These are phyloP conservation scores for Neria commutata DNA, from an alignment of 2,888 invertebrate species.

Conservation along the genomic window DNA sequence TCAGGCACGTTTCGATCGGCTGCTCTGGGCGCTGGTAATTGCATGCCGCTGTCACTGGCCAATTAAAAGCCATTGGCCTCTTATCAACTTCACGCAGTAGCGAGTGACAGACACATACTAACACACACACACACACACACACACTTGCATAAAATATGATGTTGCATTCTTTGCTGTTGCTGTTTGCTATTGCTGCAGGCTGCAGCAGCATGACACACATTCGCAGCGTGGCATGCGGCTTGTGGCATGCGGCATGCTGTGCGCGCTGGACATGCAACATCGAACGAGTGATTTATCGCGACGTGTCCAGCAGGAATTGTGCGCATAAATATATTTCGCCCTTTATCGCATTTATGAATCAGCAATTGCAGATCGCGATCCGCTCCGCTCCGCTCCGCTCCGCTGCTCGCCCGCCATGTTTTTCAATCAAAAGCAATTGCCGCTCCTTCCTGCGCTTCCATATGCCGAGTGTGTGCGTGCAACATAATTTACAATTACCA, in stretches of 20 bases:
- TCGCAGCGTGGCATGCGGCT: no score
- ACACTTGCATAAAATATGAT: no score
- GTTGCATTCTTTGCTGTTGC: not conserved
- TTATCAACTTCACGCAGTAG: not conserved
- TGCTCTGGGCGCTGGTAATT: no score
- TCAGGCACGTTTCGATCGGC: no score
- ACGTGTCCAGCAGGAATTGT: not conserved
- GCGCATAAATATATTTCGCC: not conserved
- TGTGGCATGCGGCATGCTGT: not conserved
- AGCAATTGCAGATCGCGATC: not conserved
- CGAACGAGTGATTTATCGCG: not conserved
- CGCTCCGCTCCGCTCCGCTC: no score
- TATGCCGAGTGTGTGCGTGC: not conserved
- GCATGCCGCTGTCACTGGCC: not conserved
- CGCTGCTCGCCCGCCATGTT: no score
- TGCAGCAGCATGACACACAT: not conserved
- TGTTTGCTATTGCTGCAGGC: no score
- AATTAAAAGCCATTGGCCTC: not conserved
- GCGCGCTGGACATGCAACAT: not conserved
- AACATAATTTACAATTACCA: not conserved
- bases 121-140: no score
- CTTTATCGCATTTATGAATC: conserved; percentile 2
- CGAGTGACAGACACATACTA: no score
- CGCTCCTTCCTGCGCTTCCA: no score
- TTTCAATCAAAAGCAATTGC: no score